A percentile compares a stretch with the other conserved stretches of the same genome.
These are phyloP conservation scores for Catostomus latipinnis DNA, from an alignment of 2,797 vertebrate genomes.

Conservation along the genomic window DNA sequence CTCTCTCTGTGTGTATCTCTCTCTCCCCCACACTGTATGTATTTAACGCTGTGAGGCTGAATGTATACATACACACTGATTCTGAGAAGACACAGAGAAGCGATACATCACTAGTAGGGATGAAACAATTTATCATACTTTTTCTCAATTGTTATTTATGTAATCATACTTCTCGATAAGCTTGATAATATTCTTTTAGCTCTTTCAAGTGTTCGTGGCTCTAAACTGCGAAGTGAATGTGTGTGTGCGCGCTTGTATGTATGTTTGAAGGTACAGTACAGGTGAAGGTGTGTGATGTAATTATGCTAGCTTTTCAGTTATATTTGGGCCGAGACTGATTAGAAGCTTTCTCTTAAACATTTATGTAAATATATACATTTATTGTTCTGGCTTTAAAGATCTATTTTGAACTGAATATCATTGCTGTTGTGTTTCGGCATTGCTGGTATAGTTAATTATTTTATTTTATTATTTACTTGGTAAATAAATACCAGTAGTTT, in stretches of 20 bases:
- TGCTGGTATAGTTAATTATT: too few relatives aligned
- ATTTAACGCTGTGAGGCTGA: conserved; percentile 71
- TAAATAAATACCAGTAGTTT: too few relatives aligned
- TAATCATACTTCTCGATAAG: conserved; percentile 28
- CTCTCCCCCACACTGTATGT: conserved; percentile 61
- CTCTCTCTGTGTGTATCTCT: conserved; percentile 48
- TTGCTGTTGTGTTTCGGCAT: too few relatives aligned
- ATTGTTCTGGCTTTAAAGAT: neutral
- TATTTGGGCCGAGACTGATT: neutral
- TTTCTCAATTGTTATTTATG: conserved; percentile 46
- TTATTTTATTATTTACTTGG: neutral
- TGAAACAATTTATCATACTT: conserved; percentile 60
- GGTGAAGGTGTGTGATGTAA: conserved; percentile 44
- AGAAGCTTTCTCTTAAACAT: neutral
- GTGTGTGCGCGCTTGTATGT: conserved; percentile 16
- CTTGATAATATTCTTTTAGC: conserved; percentile 30
- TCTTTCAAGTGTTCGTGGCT: conserved; percentile 24
- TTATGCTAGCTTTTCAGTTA: neutral
- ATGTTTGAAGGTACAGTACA: conserved; percentile 41
- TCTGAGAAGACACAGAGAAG: conserved; percentile 61
- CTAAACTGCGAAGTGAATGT: conserved; percentile 27
- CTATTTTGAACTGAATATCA: too few relatives aligned
- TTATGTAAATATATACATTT: neutral
- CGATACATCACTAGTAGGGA: conserved; percentile 58
- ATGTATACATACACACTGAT: conserved; percentile 66